Evolutionary conservation across 1,140 invertebrate species (phyloP).

Genomic region (Zaprionus nigranus): DNA sequence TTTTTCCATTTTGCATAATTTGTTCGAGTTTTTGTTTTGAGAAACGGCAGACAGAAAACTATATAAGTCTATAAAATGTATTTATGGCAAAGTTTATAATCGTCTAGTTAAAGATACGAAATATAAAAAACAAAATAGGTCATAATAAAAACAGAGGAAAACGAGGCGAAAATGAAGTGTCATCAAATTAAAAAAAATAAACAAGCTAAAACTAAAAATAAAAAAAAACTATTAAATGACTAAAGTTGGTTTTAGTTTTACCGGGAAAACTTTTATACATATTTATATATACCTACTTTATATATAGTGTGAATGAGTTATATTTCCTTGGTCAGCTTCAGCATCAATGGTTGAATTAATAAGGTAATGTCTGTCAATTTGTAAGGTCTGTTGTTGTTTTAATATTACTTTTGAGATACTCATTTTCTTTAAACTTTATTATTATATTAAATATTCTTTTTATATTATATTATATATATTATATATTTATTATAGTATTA

Average conservation of each 20-base stretch:
- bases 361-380: no score
- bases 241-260: not conserved
- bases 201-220: slow-evolving; percentile 47
- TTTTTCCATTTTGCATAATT: not conserved
- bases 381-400: no score
- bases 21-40: not conserved
- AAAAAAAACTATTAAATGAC: slow-evolving; percentile 32
- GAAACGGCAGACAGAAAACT: not conserved
- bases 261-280: no score
- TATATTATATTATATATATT: no score
- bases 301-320: no score
- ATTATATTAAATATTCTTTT: no score
- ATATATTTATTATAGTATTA: no score
- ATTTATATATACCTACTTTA: no score
- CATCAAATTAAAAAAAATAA: slow-evolving; percentile 50
- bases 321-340: not conserved
- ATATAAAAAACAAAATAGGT: slow-evolving; percentile 40
- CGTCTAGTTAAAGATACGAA: slow-evolving; percentile 68
- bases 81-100: slow-evolving; percentile 70
- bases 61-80: slow-evolving; percentile 41
- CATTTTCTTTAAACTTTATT: no score
- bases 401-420: no score
- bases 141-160: slow-evolving; percentile 42
- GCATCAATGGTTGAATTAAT: not conserved
- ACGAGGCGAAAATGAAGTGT: not conserved